These are phyloP conservation scores for Carabus problematicus DNA, from an alignment of 2,888 invertebrate genomes.

Conservation along the genomic window DNA sequence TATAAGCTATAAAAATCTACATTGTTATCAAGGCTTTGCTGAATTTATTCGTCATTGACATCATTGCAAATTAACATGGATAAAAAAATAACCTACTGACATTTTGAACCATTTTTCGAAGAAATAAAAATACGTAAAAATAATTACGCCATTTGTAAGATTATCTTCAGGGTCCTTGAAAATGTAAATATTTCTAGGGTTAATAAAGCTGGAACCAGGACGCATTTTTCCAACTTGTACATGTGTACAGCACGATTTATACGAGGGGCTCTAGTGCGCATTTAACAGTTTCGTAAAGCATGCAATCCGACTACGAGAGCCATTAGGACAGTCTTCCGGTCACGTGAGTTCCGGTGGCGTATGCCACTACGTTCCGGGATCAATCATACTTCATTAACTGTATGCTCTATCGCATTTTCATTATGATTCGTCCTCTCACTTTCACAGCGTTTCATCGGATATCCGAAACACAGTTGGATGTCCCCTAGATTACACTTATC, in stretches of 20 bases:
- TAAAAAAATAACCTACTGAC: too few relatives aligned
- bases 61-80: too few relatives aligned
- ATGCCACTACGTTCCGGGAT: constrained; percentile 24
- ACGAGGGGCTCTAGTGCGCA: constrained; percentile 1
- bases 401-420: neutral
- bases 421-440: constrained; percentile 1
- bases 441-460: neutral
- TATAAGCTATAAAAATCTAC: too few relatives aligned
- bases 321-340: constrained; percentile 20
- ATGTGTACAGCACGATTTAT: neutral
- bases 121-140: too few relatives aligned
- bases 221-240: constrained; percentile 1
- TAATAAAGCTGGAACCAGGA: neutral
- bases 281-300: constrained; percentile 16
- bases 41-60: too few relatives aligned
- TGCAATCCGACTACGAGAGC: constrained; percentile 8
- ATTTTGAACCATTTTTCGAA: too few relatives aligned
- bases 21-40: too few relatives aligned
- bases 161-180: too few relatives aligned
- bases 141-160: too few relatives aligned
- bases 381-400: constrained; percentile 25
- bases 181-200: too few relatives aligned
- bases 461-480: neutral
- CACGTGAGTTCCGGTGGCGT: constrained; percentile 23
- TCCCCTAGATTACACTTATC: neutral